These are phyloP conservation scores for Eulemur rufifrons DNA, from an alignment of 2,113 vertebrate species.

Conservation along the genomic window DNA sequence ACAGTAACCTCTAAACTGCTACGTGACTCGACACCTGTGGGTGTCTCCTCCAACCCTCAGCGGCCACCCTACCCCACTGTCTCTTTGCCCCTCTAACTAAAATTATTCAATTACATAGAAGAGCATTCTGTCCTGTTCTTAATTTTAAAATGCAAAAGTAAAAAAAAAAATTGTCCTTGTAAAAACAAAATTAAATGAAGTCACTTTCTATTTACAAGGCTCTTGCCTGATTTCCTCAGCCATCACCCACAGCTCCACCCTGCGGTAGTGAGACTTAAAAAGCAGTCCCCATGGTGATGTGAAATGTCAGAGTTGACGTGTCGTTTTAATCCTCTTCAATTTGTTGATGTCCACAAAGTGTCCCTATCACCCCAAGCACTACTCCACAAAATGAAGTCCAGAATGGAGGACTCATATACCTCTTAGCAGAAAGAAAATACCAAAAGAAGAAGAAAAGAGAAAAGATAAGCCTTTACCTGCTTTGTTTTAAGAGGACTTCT, in stretches of 20 bases:
- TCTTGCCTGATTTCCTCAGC: not conserved
- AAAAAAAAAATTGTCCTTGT: not conserved
- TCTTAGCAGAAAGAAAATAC: not conserved
- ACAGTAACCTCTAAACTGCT: not conserved
- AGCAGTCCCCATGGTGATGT: not conserved
- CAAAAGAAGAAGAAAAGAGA: not conserved
- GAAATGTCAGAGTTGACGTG: not conserved
- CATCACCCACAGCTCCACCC: not conserved
- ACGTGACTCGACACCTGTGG: not conserved
- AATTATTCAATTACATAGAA: not conserved
- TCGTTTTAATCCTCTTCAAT: not conserved
- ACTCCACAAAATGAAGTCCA: not conserved
- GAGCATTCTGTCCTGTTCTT: not conserved
- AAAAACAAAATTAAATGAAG: conserved; percentile 31
- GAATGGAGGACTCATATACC: not conserved
- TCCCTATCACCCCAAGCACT: not conserved
- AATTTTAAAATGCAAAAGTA: not conserved
- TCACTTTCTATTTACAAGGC: not conserved
- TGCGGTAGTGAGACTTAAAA: not conserved
- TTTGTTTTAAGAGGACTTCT: conserved; percentile 5
- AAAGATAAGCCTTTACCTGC: not conserved
- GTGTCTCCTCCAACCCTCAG: not conserved
- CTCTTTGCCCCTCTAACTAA: not conserved
- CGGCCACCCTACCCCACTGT: not conserved
- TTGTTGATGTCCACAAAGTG: not conserved